Conservation (phyloP, 53 echinoderm and acorn worm species). For the Stichopus horrens region DNA sequence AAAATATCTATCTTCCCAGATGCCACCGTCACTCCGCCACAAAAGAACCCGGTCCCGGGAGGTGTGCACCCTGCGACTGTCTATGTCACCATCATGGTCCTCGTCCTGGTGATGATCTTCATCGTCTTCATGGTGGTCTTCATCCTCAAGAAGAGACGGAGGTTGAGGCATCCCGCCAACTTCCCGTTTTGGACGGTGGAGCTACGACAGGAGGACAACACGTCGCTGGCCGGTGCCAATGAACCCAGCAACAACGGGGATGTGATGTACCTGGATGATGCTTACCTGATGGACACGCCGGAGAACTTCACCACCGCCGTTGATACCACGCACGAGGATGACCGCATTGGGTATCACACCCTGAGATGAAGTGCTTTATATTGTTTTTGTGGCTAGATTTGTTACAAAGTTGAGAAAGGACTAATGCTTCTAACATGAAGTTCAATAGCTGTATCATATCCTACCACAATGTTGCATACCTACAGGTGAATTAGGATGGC, state of each 20-base stretch:
- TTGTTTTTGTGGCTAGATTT: too few relatives aligned
- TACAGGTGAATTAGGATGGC: too few relatives aligned
- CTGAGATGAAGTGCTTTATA: constrained; percentile 36
- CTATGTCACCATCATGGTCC: not conserved
- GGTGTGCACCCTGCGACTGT: constrained; percentile 14
- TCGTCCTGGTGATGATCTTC: not conserved
- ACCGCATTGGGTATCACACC: constrained; percentile 67
- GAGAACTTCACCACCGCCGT: constrained; percentile 72
- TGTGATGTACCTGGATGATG: constrained; percentile 91
- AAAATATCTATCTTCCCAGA: not conserved
- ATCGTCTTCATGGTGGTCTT: not conserved
- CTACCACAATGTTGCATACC: too few relatives aligned
- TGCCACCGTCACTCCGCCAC: not conserved
- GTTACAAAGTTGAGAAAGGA: too few relatives aligned
- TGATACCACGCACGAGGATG: constrained; percentile 59
- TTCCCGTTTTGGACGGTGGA: constrained; percentile 48
- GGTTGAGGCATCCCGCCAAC: constrained; percentile 34
- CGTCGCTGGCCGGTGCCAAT: constrained; percentile 6
- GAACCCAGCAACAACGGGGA: constrained; percentile 61
- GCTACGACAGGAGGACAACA: constrained; percentile 32
- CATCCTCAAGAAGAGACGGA: constrained; percentile 29
- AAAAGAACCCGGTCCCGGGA: not conserved
- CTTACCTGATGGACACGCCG: constrained; percentile 90
- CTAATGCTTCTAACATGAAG: too few relatives aligned
- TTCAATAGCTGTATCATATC: too few relatives aligned